phyloP scores from a whole-genome alignment of 2,113 vertebrate genomes.

The Serilophus lunatus region DNA sequence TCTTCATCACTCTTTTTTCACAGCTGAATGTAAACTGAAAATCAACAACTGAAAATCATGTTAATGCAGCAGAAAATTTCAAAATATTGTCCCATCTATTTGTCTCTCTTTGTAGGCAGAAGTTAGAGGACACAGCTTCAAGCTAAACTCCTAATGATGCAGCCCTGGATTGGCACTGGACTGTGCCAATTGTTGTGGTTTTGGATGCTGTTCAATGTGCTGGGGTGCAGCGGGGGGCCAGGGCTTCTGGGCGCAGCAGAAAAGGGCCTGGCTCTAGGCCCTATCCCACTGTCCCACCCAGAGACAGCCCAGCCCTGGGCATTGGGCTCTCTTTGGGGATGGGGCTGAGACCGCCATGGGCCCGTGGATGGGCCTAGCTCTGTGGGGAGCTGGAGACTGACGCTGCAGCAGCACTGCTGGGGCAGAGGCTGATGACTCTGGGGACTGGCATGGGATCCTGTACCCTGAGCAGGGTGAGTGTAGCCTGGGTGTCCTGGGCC shows the following conservation, averaged over 20 bases:
- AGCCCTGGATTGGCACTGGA: too few relatives aligned
- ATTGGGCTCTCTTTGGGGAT: accelerated
- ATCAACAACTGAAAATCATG: background rate
- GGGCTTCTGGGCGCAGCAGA: background rate
- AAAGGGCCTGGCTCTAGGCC: background rate
- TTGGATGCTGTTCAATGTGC: too few relatives aligned
- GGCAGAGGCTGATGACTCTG: accelerated
- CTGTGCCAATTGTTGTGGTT: background rate
- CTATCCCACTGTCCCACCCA: background rate
- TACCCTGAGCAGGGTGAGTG: background rate
- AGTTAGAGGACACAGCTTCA: background rate
- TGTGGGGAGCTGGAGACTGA: background rate
- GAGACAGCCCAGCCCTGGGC: accelerated
- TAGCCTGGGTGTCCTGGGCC: background rate
- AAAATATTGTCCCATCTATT: background rate
- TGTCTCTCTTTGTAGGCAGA: background rate
- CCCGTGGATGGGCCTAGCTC: accelerated
- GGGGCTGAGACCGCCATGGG: background rate
- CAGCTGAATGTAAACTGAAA: background rate
- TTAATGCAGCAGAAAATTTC: background rate
- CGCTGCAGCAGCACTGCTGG: accelerated
- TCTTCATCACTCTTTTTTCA: background rate
- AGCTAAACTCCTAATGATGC: background rate
- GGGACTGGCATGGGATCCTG: background rate
- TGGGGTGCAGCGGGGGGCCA: accelerated